Conservation (phyloP, 2,797 vertebrate genomes). For the Tiaroga cobitis region DNA sequence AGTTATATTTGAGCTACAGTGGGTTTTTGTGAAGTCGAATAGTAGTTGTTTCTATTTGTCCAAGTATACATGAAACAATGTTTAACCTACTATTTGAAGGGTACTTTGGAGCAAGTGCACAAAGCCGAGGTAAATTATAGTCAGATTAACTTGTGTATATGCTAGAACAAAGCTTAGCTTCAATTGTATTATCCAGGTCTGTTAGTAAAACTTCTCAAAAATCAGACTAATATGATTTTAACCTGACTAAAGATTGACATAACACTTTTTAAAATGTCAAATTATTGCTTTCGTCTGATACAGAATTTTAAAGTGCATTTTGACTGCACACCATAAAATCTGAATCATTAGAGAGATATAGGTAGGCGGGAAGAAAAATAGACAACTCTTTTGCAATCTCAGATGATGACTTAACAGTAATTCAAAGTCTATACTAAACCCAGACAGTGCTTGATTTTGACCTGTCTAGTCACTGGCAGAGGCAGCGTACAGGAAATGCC, state of each 20-base stretch:
- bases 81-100: background rate
- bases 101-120: background rate
- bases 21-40: background rate
- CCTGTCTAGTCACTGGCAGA: constrained; percentile 31
- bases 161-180: background rate
- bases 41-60: background rate
- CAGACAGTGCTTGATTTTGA: constrained; percentile 39
- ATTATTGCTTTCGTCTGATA: background rate
- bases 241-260: background rate
- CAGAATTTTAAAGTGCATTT: background rate
- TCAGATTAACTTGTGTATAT: background rate
- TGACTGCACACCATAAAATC: constrained; percentile 19
- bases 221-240: background rate
- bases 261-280: background rate
- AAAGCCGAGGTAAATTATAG: background rate
- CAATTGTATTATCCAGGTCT: background rate
- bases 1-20: constrained; percentile 2
- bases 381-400: constrained; percentile 16
- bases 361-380: background rate
- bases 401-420: constrained; percentile 34
- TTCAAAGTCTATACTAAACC: constrained; percentile 12
- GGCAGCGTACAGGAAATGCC: constrained; percentile 51
- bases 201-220: background rate
- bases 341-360: constrained; percentile 23
- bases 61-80: background rate